Conservation (phyloP, 2,113 vertebrate genomes). For the Leuciscus idus region DNA sequence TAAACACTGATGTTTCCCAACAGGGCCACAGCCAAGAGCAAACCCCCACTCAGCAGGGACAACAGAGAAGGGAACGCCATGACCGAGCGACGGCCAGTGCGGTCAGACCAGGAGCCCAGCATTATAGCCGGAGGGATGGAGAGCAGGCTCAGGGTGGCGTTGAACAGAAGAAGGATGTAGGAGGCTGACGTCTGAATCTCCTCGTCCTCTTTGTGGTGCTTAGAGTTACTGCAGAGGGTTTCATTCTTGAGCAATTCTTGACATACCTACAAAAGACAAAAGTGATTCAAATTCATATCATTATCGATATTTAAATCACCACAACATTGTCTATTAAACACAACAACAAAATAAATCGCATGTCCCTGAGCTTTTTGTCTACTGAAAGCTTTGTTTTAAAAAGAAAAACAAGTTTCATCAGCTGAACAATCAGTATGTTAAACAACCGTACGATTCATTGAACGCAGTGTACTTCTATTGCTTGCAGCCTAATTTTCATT, state of each 20-base stretch:
- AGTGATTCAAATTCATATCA: no score
- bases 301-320: neutral
- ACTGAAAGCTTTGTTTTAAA: no score
- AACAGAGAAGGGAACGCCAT: constrained; percentile 64
- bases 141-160: constrained; percentile 56
- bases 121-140: constrained; percentile 67
- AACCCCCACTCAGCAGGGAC: constrained; percentile 56
- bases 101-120: constrained; percentile 71
- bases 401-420: no score
- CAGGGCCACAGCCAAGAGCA: constrained; percentile 58
- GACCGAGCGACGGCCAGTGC: constrained; percentile 61
- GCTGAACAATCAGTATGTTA: no score
- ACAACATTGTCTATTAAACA: neutral
- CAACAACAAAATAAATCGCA: neutral
- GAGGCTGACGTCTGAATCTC: constrained; percentile 59
- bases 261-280: constrained; percentile 61
- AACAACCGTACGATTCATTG: no score
- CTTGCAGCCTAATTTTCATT: no score
- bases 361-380: neutral
- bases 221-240: constrained; percentile 52
- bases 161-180: constrained; percentile 63
- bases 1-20: constrained; percentile 58
- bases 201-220: constrained; percentile 47
- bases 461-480: no score
- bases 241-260: constrained; percentile 52